Evolutionary conservation across 2,113 vertebrate species (phyloP).

Genomic region (Alligator sinensis): DNA sequence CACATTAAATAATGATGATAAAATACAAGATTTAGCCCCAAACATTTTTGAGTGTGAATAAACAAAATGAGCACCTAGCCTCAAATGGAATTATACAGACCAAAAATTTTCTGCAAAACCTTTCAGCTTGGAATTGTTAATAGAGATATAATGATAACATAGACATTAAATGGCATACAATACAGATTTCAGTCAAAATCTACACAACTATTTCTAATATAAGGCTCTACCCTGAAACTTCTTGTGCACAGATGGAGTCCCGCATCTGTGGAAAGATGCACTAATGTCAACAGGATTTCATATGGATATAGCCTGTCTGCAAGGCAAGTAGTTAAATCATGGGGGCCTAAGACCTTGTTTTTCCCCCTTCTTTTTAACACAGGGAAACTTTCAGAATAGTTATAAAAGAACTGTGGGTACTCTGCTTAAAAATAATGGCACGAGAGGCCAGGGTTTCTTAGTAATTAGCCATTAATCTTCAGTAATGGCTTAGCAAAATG

Average conservation of each 20-base stretch:
- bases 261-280: background rate
- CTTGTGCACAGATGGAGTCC: background rate
- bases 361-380: no score
- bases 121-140: background rate
- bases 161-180: background rate
- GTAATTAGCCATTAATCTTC: no score
- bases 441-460: no score
- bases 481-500: no score
- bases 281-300: background rate
- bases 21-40: background rate
- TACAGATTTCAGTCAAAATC: background rate
- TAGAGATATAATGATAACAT: background rate
- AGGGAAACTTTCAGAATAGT: background rate
- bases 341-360: background rate
- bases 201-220: background rate
- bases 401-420: background rate
- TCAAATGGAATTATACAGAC: background rate
- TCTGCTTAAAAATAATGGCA: no score
- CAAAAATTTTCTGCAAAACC: background rate
- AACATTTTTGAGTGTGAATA: background rate
- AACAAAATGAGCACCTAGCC: background rate
- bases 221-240: background rate
- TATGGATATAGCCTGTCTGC: background rate
- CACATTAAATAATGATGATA: background rate
- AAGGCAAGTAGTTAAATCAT: background rate